Evolutionary conservation across 2,113 vertebrate genomes (phyloP).

Genomic region (Cyphomyrus plagiostoma): DNA sequence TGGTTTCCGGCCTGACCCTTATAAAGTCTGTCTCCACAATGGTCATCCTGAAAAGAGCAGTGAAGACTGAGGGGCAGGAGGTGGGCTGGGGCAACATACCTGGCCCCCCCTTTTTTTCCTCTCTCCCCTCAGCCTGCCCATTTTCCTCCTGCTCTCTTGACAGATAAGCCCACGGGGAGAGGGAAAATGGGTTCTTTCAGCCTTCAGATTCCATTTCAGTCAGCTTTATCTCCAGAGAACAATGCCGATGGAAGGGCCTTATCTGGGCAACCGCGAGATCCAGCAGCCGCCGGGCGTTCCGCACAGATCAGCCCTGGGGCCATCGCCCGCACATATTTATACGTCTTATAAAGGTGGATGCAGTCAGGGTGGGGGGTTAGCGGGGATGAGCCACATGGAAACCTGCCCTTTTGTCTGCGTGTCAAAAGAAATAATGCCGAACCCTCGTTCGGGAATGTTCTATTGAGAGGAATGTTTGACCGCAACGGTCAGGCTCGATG

Average conservation of each 20-base stretch:
- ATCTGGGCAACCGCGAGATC: conserved; percentile 37
- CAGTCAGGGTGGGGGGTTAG: not conserved
- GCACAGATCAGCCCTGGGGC: conserved; percentile 18
- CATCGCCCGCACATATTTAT: conserved; percentile 22
- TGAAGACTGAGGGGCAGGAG: not conserved
- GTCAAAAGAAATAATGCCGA: not conserved
- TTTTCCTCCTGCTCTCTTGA: conserved; percentile 38
- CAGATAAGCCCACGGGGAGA: conserved; percentile 41
- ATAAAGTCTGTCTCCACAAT: not conserved
- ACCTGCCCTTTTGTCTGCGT: not conserved
- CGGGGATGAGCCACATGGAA: not conserved
- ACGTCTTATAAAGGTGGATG: not conserved
- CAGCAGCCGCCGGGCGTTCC: conserved; percentile 23
- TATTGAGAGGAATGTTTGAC: not conserved
- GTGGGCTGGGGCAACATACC: not conserved
- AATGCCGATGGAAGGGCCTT: conserved; percentile 44
- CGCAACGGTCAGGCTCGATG: not conserved
- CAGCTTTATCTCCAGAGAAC: conserved; percentile 49
- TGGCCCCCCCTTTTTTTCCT: not conserved
- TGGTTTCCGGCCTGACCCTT: not conserved
- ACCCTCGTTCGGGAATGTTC: not conserved
- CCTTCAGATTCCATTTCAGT: conserved; percentile 52
- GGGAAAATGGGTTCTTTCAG: conserved; percentile 47
- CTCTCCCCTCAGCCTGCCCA: conserved; percentile 19
- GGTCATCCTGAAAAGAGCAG: conserved; percentile 7